Evolutionary conservation across 2,797 vertebrate genomes (phyloP).

Genomic region (Bradypodion ventrale): DNA sequence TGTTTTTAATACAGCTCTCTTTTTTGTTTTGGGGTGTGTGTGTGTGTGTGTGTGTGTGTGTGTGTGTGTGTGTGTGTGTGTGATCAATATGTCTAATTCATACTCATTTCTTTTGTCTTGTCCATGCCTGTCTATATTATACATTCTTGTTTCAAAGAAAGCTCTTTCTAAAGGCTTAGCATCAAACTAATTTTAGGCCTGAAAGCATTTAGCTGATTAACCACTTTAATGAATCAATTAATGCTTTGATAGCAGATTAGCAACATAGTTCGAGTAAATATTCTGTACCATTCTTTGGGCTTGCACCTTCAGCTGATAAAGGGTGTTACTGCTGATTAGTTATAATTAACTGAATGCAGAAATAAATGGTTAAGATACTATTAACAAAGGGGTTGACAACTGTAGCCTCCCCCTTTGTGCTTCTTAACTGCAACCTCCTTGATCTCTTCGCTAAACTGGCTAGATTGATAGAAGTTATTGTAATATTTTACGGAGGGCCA

Average conservation of each 20-base stretch:
- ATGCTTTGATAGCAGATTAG: conserved; percentile 9
- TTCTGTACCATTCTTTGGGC: not conserved
- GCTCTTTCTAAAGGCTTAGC: not conserved
- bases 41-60: no score
- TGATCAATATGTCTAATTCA: not conserved
- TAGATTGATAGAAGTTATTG: no score
- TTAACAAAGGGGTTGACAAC: not conserved
- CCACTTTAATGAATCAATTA: conserved; percentile 20
- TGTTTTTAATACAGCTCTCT: not conserved
- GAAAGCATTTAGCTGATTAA: conserved; percentile 27
- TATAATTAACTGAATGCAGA: conserved; percentile 13
- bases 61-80: no score
- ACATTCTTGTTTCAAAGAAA: not conserved
- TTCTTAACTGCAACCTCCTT: no score
- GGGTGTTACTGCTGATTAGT: conserved; percentile 2
- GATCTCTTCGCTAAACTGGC: no score
- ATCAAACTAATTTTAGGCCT: conserved; percentile 1
- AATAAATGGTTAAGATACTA: not conserved
- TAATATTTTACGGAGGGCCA: no score
- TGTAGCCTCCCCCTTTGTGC: not conserved
- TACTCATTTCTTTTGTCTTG: not conserved
- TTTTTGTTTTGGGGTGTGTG: not conserved
- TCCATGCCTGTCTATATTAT: not conserved
- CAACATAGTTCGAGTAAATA: conserved; percentile 10
- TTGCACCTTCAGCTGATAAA: conserved; percentile 6